Base-by-base conservation (phyloP, 2,113 vertebrate species). In the Brevimyrus niger region DNA sequence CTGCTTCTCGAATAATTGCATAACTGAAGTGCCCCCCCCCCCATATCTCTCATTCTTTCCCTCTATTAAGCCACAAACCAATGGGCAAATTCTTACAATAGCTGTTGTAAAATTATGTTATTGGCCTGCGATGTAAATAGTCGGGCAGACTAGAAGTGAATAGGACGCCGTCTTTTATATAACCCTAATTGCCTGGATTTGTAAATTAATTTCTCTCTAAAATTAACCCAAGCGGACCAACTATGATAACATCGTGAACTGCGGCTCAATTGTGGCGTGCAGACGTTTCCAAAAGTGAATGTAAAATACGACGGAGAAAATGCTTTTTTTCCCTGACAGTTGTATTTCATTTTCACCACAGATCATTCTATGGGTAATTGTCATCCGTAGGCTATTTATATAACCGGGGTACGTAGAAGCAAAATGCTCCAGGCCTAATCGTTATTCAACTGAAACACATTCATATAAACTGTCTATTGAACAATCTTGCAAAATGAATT, bases 111-210 rank as follows among this genome's bases (percentile, higher is more conserved):
- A 91, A 88, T 91, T 51, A 91, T 90, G 90, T 90, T 90, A 89
- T 87, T 27, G 90, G 90, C 88, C 73, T 93, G 92, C 91, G 92
- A 92, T 91, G 83, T 27, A 89, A 89, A 89, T 85, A 21, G 61
- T 42, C 35, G 23, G 35, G 47, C 47, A 11, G 73, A 82, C 47
- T 82, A 80, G 42, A 9, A 44, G 35, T 85, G 76, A 84, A 89
- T 27, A 84, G 38, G 42, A 53, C 50, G 44, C 53, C 21, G 35
- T 80, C 73, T 83, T 44, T 55, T 73, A 38, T 58, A 55, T 58
- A 17, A 23, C 23, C 19, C 35, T 38, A 84, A 89, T 89, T 82
- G 76, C 23, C 51, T 89, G 48, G 35, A n/a, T 83, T 61, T 84
- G 38, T 47, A 89, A 85, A 85, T 85, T 89, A 89, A 84, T 89